Evolutionary conservation across 2,113 vertebrate genomes (phyloP), one percentile per base, ranked within the genome.

Genomic region (Campylomormyrus numenius): DNA sequence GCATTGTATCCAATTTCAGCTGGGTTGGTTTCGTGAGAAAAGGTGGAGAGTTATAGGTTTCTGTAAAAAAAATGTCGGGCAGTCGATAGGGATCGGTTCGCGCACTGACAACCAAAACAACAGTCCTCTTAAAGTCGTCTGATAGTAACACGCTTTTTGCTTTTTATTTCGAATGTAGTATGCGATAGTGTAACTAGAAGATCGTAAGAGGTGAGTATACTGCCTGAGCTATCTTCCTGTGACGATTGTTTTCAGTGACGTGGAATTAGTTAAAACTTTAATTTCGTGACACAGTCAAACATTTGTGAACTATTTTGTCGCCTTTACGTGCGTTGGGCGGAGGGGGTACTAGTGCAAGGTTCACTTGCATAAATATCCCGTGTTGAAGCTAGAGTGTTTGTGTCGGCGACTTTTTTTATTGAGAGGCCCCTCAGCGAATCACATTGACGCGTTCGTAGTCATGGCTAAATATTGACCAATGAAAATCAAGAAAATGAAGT

Each of bases 1-100:
- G 31, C 77, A 15, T 11, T 19, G 31, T 85, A 19, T 89, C 35
- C 1, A 74, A 52, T 50, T 74, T 90, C n/a, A 9, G 31, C 27
- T 62, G 31, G 62, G 83, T 84, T 39, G n/a, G 87, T 52, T 70
- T 66, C 31, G 27, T 3, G 85, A 45, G 50, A 46, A 86, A 83
- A 88, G 88, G 74, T 24, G 62, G 50, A 45, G 24, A 62, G 62
- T 31, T 89, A 39, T 45, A 58, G 85, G 49, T 88, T 88, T 91
- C 56, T 89, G 90, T 89, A 48, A 91, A 92, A 90, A 91, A 92
- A 88, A 91, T 91, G 89, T 91, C 87, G 87, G 89, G 87, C 87
- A 74, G 4, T 85, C 48, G 89, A 85, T 91, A 52, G 89, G 84
- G 27, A 83, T 88, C 62, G 19, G 87, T 21, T 88, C 27, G 19